Evolutionary conservation across 1,140 invertebrate species (phyloP), one percentile per base, ranked within the genome.

Genomic region (Anastatus disparis): DNA sequence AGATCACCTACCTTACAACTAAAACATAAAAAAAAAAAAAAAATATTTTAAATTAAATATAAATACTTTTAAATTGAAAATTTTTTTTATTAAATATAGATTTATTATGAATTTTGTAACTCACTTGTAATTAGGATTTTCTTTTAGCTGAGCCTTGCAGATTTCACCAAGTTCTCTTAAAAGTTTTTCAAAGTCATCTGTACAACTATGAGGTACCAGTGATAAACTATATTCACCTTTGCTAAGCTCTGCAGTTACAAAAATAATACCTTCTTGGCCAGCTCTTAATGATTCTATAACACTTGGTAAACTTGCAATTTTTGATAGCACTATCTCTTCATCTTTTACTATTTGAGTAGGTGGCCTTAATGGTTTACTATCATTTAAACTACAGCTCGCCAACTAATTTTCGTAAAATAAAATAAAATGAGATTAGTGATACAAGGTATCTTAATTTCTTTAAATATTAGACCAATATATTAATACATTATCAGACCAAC

Each of bases 1-100:
- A 79, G 63, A 15, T 83, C 80, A 24, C 73, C 78, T 4, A 77
- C 6, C 17, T 77, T 62, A 12, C 79, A 78, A 17, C 78, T 83
- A 42, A 55, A 77, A 63, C 26, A 58, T 12, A 29, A 61, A 13
- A 29, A 12, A 6, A n/a, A n/a, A 6, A 6, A 31, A 24, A 6
- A 66, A 44, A 59, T 40, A 29, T 27, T 58, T 50, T 29, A 46
- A 31, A 64, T 2, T 2, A 55, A 10, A 10, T 31, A 48, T 22
- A 35, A 35, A 35, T 6, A 35, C 10, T 35, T 52, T 55, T 68
- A n/a, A n/a, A n/a, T n/a, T n/a, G n/a, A n/a, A n/a, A n/a, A n/a
- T n/a, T n/a, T n/a, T n/a, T n/a, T n/a, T n/a, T 35, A 35, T 35
- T 35, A 10, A 10, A 35, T 35, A 35, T 35, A 6, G 10, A 35